These are phyloP conservation scores for Matsumurasca onukii DNA, from an alignment of 1,140 invertebrate genomes.

Conservation along the genomic window DNA sequence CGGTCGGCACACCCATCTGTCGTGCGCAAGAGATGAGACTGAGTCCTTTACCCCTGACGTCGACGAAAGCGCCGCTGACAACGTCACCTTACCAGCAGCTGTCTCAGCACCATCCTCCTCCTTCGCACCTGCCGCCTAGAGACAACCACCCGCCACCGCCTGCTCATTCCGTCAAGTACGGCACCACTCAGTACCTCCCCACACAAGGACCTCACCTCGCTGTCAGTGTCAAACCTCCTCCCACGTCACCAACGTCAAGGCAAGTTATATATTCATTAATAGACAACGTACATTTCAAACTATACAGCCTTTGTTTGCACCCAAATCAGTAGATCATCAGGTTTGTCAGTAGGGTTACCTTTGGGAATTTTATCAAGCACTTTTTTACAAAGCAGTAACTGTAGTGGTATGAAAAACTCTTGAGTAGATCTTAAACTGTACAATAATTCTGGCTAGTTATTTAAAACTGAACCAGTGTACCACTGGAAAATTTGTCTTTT, in stretches of 20 bases:
- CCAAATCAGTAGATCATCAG: no score
- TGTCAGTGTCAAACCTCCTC: constrained; percentile 43
- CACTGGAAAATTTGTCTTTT: no score
- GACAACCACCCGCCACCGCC: constrained; percentile 46
- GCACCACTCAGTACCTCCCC: constrained; percentile 33
- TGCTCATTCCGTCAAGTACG: constrained; percentile 49
- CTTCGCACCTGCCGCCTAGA: constrained; percentile 47
- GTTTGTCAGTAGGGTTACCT: no score
- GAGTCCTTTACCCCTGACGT: constrained; percentile 60
- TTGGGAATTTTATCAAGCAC: no score
- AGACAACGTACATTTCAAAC: no score
- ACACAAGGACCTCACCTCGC: constrained; percentile 46
- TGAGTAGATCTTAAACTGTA: no score
- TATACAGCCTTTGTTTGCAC: no score
- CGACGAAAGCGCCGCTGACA: constrained; percentile 63
- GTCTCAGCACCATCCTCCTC: constrained; percentile 57
- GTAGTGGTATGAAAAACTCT: no score
- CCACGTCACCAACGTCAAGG: constrained; percentile 53
- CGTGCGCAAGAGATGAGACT: constrained; percentile 51
- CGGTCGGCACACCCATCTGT: constrained; percentile 61
- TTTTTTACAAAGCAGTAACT: no score
- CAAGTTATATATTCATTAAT: no score
- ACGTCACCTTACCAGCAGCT: constrained; percentile 64
- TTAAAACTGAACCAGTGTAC: no score
- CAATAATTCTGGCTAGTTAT: no score